Base-by-base conservation (phyloP, 2,113 vertebrate species). In the Dicrurus megarhynchus region DNA sequence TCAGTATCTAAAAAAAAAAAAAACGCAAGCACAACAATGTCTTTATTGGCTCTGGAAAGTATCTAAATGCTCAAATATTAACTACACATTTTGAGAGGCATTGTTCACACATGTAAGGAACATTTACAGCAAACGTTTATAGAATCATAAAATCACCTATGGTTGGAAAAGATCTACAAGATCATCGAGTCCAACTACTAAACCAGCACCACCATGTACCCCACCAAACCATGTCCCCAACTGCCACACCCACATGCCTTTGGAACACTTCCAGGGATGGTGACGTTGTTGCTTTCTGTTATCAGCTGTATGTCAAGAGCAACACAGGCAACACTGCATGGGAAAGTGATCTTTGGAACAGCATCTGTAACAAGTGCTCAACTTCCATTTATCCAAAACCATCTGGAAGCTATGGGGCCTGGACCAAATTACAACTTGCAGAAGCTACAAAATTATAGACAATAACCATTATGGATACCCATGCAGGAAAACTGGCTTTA, bases 1-100 rank as follows among this genome's bases (percentile, higher is more conserved):
- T 98, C 98, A 85, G 99, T 99, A 97, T 99, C 99, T 99, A 97
- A 68, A 98, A 84, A 95, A 68, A 98, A 84, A 95, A 92, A 41
- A 19, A 24, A 9, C 6, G 1, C 42, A 93, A 89, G 30, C 5
- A 84, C 1, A n/a, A 57, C 37, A 89, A 68, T 63, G n/a, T 59
- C 2, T 57, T 96, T 79, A 76, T 52, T 41, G 9, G 26, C 42
- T 92, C 20, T 60, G 41, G 15, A 75, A 97, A 39, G 24, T 37
- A 84, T 64, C 76, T 44, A 67, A 91, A 75, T 26, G 10, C 20
- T 80, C 52, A 78, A 23, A 84, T 67, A 76, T 37, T 59, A 74
- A 75, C 11, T 39, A 42, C 21, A 27, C 35, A 75, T 81, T 85
- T 91, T 75, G 73, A 87, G 55, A 69, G 27, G 39, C 26, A 76